Evolutionary conservation across 2,797 vertebrate genomes (phyloP).

Genomic region (Dipus sagitta): DNA sequence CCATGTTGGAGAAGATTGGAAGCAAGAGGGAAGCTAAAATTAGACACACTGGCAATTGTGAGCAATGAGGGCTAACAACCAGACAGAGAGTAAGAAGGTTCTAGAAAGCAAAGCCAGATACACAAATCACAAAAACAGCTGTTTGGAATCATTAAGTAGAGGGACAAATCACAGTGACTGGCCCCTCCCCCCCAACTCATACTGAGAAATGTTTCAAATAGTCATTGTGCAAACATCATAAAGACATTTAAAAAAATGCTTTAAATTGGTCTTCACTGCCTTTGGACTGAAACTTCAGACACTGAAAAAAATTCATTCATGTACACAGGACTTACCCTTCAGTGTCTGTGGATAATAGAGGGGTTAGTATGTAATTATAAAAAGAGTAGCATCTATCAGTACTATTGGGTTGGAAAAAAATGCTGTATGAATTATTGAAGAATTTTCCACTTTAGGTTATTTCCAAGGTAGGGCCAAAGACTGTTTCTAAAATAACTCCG

Average conservation of each 20-base stretch:
- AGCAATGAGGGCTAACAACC: constrained; percentile 32
- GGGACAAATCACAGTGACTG: background rate
- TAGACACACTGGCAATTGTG: background rate
- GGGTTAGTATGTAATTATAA: background rate
- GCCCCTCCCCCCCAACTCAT: background rate
- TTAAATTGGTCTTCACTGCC: constrained; percentile 19
- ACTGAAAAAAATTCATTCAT: constrained; percentile 35
- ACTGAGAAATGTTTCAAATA: constrained; percentile 11
- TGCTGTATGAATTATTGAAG: background rate
- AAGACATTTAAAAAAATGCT: background rate
- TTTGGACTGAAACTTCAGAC: background rate
- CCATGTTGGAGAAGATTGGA: constrained; percentile 28
- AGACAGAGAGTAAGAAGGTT: constrained; percentile 6
- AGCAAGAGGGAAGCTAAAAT: constrained; percentile 18
- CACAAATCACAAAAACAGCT: constrained; percentile 3
- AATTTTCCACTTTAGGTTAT: constrained; percentile 26
- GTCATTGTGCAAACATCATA: too few relatives aligned
- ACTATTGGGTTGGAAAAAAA: constrained; percentile 31
- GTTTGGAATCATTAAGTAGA: constrained; percentile 28
- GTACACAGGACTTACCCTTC: background rate
- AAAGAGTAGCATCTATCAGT: background rate
- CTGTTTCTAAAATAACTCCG: constrained; percentile 7
- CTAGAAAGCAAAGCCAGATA: background rate
- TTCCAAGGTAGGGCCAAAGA: background rate
- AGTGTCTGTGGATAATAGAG: background rate